Conservation (phyloP, 2,113 vertebrate genomes). For the Pungitius pungitius region DNA sequence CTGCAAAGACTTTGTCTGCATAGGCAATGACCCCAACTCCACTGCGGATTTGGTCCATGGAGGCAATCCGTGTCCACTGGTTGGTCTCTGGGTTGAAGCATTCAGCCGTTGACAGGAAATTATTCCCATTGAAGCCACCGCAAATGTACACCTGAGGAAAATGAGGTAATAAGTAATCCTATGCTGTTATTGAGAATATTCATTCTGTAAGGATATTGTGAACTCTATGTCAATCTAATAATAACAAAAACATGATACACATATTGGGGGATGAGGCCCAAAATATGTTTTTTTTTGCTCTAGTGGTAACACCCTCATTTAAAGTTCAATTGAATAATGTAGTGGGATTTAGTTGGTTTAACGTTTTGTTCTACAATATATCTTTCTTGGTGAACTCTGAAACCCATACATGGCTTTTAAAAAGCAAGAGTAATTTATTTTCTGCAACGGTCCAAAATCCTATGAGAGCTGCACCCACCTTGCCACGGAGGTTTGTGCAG, state of each 20-base stretch:
- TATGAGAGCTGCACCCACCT: conserved; percentile 70
- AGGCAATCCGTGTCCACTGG: conserved; percentile 48
- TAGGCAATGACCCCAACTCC: conserved; percentile 29
- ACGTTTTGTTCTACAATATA: too few species aligned
- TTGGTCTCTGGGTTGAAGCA: conserved; percentile 39
- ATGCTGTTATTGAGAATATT: too few species aligned
- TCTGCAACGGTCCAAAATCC: too few species aligned
- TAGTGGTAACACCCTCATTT: too few species aligned
- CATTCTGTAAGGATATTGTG: too few species aligned
- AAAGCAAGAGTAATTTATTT: too few species aligned
- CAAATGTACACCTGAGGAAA: conserved; percentile 87
- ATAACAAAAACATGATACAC: too few species aligned
- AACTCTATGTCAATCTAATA: too few species aligned
- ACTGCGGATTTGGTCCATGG: conserved; percentile 39
- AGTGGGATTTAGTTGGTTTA: neutral
- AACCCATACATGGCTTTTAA: too few species aligned
- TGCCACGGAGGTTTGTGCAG: conserved; percentile 77
- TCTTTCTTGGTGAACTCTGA: too few species aligned
- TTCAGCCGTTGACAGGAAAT: conserved; percentile 80
- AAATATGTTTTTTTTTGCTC: too few species aligned
- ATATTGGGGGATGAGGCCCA: too few species aligned
- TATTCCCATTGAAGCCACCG: conserved; percentile 86
- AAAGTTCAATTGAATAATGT: neutral
- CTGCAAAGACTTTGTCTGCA: conserved; percentile 32
- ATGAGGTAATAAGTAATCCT: neutral